phyloP scores from a whole-genome alignment of 2,888 invertebrate species.

The Catocala nupta region DNA sequence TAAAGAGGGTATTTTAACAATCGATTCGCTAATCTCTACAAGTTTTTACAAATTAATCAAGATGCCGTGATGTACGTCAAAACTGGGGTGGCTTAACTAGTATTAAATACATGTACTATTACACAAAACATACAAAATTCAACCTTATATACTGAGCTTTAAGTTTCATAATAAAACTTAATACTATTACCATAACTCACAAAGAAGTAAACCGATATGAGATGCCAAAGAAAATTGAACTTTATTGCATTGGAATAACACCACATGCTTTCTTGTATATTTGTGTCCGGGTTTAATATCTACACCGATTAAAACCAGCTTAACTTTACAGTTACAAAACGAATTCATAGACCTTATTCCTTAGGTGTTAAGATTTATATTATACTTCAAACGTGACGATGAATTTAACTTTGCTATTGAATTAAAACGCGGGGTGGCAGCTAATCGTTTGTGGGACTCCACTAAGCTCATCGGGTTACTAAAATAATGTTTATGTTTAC shows the following conservation, averaged over 20 bases:
- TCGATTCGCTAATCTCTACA: constrained; percentile 44
- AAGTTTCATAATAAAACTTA: constrained; percentile 6
- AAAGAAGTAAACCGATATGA: constrained; percentile 14
- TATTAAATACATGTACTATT: constrained; percentile 23
- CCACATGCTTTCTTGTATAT: constrained; percentile 8
- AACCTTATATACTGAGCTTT: background rate
- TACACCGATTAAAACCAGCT: constrained; percentile 22
- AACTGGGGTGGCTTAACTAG: constrained; percentile 40
- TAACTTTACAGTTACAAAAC: background rate
- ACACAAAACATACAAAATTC: background rate
- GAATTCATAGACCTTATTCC: constrained; percentile 2
- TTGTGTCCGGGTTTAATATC: constrained; percentile 21
- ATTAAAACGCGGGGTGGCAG: constrained; percentile 58
- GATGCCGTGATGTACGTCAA: constrained; percentile 37
- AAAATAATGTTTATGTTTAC: constrained; percentile 86
- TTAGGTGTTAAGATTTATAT: background rate
- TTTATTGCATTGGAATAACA: constrained; percentile 16
- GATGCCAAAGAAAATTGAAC: constrained; percentile 21
- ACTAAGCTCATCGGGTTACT: constrained; percentile 84
- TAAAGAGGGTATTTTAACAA: constrained; percentile 34
- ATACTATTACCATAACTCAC: background rate
- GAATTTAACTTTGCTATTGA: constrained; percentile 7
- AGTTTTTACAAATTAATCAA: constrained; percentile 68
- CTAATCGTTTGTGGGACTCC: constrained; percentile 79
- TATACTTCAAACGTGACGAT: background rate